A percentile compares a stretch with the other conserved stretches of the same genome.
These are phyloP conservation scores for Ariolimax columbianus DNA, from an alignment of 2,888 invertebrate genomes.

Conservation along the genomic window DNA sequence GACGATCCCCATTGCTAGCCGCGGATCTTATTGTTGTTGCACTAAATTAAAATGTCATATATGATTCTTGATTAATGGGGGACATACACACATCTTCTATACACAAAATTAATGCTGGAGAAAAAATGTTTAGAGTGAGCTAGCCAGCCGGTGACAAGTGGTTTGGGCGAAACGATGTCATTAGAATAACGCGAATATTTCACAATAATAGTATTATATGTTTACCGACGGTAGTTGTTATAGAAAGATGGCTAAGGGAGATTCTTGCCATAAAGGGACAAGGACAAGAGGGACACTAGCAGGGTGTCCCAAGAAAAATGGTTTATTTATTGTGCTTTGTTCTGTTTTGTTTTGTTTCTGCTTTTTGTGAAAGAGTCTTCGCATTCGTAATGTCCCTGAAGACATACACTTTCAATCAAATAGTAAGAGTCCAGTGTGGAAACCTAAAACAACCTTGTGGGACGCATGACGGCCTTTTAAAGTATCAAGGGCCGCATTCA, in stretches of 20 bases:
- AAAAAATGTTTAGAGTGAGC: background rate
- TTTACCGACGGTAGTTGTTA: background rate
- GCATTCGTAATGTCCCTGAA: too few species aligned
- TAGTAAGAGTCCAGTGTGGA: too few species aligned
- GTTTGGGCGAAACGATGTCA: constrained; percentile 14
- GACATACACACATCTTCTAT: background rate
- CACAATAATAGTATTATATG: background rate
- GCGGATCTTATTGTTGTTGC: background rate
- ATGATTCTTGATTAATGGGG: background rate
- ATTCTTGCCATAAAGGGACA: background rate
- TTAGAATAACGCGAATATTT: background rate
- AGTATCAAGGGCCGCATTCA: too few species aligned
- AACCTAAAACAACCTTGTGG: too few species aligned
- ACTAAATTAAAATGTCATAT: constrained; percentile 10
- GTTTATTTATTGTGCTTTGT: too few species aligned
- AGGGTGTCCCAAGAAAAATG: too few species aligned
- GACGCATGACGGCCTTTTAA: too few species aligned
- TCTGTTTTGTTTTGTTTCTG: too few species aligned
- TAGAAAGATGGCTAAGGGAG: background rate
- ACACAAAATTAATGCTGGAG: constrained; percentile 11
- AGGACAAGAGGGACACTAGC: too few species aligned
- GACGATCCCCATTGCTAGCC: background rate
- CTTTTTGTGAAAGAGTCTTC: too few species aligned
- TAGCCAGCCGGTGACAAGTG: background rate
- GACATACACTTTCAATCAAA: too few species aligned